Conservation (phyloP, 2,113 vertebrate species). For the Epinephelus cyanopodus region DNA sequence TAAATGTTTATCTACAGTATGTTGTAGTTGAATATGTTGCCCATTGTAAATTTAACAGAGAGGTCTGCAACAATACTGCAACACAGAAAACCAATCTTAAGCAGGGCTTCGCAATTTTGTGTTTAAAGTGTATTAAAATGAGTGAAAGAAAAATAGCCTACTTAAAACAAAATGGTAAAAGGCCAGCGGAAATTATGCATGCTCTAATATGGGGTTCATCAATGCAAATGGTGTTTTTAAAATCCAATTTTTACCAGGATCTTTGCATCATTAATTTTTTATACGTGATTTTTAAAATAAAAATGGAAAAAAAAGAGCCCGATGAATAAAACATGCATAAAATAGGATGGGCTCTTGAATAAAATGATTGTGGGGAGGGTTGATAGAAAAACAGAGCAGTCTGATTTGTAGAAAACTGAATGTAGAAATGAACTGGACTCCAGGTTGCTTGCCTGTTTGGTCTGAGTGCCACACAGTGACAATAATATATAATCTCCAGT, state of each 20-base stretch:
- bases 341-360: background rate
- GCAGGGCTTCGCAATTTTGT: background rate
- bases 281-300: slow-evolving; percentile 6
- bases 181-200: background rate
- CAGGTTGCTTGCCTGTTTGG: background rate
- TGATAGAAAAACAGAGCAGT: background rate
- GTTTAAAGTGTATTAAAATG: background rate
- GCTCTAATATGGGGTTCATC: background rate
- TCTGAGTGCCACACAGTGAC: background rate
- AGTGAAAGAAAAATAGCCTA: background rate
- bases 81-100: background rate
- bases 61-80: background rate
- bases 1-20: no score
- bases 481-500: background rate
- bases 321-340: slow-evolving; percentile 18
- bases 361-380: background rate
- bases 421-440: background rate
- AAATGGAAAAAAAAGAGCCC: background rate
- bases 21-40: no score
- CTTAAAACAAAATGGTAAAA: background rate
- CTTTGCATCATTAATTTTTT: slow-evolving; percentile 1
- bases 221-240: background rate
- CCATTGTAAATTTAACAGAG: no score
- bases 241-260: background rate
- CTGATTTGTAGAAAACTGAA: background rate